Evolutionary conservation across 2,113 vertebrate species (phyloP).

Genomic region (Bungarus multicinctus): DNA sequence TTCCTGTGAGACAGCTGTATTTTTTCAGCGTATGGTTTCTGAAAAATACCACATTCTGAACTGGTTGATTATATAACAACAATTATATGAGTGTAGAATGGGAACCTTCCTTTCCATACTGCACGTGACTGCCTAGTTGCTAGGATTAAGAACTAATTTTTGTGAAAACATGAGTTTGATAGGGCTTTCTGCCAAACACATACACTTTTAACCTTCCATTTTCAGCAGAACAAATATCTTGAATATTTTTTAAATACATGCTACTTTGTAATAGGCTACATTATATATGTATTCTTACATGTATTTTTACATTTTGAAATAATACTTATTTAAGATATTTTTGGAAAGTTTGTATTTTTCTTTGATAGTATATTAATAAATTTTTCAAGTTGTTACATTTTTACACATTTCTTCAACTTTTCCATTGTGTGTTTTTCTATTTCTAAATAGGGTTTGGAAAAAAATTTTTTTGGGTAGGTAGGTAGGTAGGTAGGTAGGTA

Average conservation of each 20-base stretch:
- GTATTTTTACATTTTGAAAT: constrained; percentile 73
- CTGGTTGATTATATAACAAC: not conserved
- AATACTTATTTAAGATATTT: constrained; percentile 78
- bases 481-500: too few relatives aligned
- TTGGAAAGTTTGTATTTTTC: constrained; percentile 25
- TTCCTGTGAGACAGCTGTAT: not conserved
- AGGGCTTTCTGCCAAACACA: constrained; percentile 67
- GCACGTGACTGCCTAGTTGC: not conserved
- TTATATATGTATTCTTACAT: constrained; percentile 73
- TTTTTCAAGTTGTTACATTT: constrained; percentile 52
- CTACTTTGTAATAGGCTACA: constrained; percentile 62
- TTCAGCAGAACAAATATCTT: constrained; percentile 56
- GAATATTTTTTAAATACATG: constrained; percentile 57
- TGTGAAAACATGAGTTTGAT: constrained; percentile 32
- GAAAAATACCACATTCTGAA: not conserved
- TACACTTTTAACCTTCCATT: constrained; percentile 49
- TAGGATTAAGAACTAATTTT: not conserved
- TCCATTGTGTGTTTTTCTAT: constrained; percentile 20
- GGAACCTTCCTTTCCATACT: not conserved
- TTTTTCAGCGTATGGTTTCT: not conserved
- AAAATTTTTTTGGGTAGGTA: not conserved
- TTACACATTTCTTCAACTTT: constrained; percentile 46
- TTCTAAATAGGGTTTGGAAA: not conserved
- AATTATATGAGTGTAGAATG: not conserved
- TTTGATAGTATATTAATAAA: constrained; percentile 50